A percentile compares a stretch with the other conserved stretches of the same genome.
Conservation (phyloP, 2,888 invertebrate genomes). For the Melitaea athalia region DNA sequence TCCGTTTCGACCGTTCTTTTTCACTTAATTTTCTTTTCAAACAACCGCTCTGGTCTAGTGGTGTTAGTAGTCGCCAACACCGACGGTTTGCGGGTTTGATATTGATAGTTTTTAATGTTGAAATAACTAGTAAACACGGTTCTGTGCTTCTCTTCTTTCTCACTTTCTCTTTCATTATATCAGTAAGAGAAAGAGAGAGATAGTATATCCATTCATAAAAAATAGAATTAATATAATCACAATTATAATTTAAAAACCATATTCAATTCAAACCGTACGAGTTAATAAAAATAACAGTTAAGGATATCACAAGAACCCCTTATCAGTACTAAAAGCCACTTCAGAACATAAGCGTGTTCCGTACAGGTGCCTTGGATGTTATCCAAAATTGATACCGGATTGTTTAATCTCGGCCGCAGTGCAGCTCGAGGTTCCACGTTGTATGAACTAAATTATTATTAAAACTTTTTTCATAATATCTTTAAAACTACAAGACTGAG, state of each 20-base stretch:
- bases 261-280: background rate
- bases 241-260: background rate
- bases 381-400: constrained; percentile 29
- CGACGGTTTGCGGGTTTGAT: no score
- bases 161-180: no score
- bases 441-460: constrained; percentile 1
- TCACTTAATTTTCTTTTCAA: no score
- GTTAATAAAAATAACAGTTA: constrained; percentile 11
- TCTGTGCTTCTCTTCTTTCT: no score
- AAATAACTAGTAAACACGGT: no score
- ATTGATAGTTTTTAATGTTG: no score
- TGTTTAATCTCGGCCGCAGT: constrained; percentile 23
- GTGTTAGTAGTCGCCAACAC: no score
- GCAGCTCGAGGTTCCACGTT: background rate
- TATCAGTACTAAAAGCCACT: constrained; percentile 29
- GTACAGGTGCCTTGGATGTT: constrained; percentile 27
- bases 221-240: background rate
- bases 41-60: no score
- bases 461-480: constrained; percentile 9
- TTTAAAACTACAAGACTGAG: background rate
- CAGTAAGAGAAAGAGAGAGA: no score
- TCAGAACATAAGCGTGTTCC: constrained; percentile 24
- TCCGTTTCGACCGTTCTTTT: no score
- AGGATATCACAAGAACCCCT: constrained; percentile 4
- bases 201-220: background rate